A percentile compares a stretch with the other conserved stretches of the same genome.
Evolutionary conservation across 2,797 vertebrate species (phyloP).

Genomic region (Catharus ustulatus): DNA sequence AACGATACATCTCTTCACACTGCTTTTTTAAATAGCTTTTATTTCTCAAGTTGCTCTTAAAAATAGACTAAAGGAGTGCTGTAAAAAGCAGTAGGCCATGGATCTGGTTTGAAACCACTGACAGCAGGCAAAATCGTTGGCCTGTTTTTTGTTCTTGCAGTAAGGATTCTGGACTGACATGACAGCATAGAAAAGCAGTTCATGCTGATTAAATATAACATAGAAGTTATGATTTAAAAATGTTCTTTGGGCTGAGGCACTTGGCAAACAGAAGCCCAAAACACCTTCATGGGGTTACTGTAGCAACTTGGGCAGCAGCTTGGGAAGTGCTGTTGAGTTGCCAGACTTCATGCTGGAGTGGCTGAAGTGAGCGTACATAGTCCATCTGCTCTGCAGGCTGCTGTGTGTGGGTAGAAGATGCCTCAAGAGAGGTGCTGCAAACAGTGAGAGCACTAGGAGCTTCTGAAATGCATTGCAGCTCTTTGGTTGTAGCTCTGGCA

Average conservation of each 20-base stretch:
- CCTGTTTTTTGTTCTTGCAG: background rate
- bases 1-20: conserved; percentile 60
- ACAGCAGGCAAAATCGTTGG: background rate
- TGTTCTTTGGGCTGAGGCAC: background rate
- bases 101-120: background rate
- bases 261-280: background rate
- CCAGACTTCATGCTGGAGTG: background rate
- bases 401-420: background rate
- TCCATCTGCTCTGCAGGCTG: background rate
- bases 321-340: background rate
- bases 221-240: background rate
- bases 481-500: background rate
- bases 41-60: conserved; percentile 45
- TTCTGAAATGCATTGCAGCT: background rate
- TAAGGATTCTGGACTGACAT: background rate
- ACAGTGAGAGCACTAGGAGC: background rate
- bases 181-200: accelerated
- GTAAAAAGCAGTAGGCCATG: background rate
- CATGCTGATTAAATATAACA: background rate
- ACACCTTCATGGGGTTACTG: background rate
- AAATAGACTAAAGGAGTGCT: conserved; percentile 48
- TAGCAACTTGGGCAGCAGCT: background rate
- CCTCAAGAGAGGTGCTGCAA: background rate
- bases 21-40: conserved; percentile 67
- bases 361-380: accelerated